These are phyloP conservation scores for Otus sunia DNA, from an alignment of 2,113 vertebrate species.

Conservation along the genomic window DNA sequence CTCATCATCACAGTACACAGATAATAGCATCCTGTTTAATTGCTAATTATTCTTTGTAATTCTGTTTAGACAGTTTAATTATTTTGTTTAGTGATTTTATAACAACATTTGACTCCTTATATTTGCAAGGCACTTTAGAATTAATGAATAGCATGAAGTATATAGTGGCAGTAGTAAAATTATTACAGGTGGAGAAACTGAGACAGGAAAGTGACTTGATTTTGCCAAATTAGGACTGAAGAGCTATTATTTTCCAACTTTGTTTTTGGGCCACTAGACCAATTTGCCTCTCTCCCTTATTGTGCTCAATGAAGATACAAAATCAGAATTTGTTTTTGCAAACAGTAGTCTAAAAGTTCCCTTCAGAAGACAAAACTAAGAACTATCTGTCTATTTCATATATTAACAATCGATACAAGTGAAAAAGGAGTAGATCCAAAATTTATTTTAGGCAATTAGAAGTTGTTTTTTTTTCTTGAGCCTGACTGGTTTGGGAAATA, in stretches of 20 bases:
- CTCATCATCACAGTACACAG: conserved; percentile 11
- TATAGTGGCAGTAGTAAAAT: background rate
- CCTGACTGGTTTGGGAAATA: background rate
- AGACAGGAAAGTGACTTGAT: background rate
- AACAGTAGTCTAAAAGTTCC: background rate
- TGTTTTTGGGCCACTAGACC: background rate
- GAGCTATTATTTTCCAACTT: background rate
- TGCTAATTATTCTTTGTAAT: conserved; percentile 58
- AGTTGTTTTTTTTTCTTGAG: background rate
- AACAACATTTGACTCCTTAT: conserved; percentile 17
- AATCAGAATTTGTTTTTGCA: background rate
- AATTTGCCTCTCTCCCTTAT: background rate
- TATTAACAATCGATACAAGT: background rate
- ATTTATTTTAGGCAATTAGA: background rate
- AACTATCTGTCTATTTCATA: background rate
- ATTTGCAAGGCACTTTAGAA: conserved; percentile 29
- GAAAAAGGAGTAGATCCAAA: background rate
- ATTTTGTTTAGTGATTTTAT: conserved; percentile 64
- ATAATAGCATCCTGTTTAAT: conserved; percentile 45
- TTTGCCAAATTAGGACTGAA: background rate
- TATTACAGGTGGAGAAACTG: background rate
- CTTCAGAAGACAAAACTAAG: background rate
- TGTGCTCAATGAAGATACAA: background rate
- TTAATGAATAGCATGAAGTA: background rate
- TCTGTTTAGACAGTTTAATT: conserved; percentile 59